Base-by-base conservation (phyloP, 2,888 invertebrate genomes). In the Itoplectis maculator region DNA sequence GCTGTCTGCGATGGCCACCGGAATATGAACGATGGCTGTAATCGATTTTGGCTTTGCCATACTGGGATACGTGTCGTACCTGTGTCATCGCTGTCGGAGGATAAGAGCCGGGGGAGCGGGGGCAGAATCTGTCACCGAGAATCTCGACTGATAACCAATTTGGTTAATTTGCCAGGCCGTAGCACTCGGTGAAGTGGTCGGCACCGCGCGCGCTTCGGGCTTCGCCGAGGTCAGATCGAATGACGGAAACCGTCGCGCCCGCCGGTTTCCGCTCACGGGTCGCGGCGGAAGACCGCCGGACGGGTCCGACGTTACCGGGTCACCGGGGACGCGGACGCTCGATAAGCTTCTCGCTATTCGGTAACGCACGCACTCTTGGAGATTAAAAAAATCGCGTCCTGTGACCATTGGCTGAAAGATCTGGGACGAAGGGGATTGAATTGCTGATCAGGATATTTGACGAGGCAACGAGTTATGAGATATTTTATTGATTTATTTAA, bases 111-210 rank as follows among this genome's bases (percentile, higher is more conserved):
- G 29, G 29, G 29, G 29, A 29, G 29, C 29, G 29, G 29, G 29
- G 29, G 11, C 20, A n/a, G 23, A 63, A 51, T 59, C 68, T 69
- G 73, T 81, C 81, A 73, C 45, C 73, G 68, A 73, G 73, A 77
- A 77, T 77, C 68, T 73, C 68, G 42, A 61, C 73, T 73, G 68
- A 77, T 77, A 73, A 81, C 37, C 77, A 61, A 69, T 68, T 68
- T 73, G 73, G 72, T 81, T 77, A 81, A 81, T 81, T 81, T 77
- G 68, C 77, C 77, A 77, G 73, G 20, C 73, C 42, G 42, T 73
- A 76, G 66, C 73, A 72, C 47, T 49, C 68, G 18, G 49, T 23
- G 23, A 18, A 13, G 47, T 47, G 29, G 29, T 5, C 29, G 4
- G 18, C 9, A 20, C 13, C 35, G 1, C 23, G 11, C 29, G 42